Conservation (phyloP, 2,888 invertebrate species). For the Rosalia funebris region DNA sequence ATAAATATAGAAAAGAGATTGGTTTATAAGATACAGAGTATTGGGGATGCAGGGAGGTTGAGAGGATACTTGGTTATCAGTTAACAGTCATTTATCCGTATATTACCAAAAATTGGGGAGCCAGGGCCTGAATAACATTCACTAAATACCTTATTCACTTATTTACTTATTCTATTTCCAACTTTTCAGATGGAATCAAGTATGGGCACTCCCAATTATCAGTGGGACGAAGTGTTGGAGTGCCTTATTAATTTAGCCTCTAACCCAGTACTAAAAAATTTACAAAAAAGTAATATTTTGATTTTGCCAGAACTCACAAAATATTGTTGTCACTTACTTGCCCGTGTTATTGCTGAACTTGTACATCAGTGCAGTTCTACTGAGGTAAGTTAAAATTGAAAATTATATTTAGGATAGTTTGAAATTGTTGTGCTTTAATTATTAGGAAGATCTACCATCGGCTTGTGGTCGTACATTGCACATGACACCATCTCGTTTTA, state of each 20-base stretch:
- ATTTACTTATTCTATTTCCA: too few species aligned
- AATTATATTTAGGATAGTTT: too few species aligned
- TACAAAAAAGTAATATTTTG: conserved; percentile 64
- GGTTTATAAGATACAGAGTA: too few species aligned
- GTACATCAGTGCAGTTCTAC: conserved; percentile 82
- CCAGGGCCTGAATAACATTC: too few species aligned
- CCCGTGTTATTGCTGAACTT: conserved; percentile 88
- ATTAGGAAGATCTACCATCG: conserved; percentile 75
- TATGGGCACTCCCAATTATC: conserved; percentile 57
- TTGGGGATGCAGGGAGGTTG: too few species aligned
- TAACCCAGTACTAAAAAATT: conserved; percentile 75
- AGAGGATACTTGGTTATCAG: too few species aligned
- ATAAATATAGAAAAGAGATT: too few species aligned
- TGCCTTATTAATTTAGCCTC: conserved; percentile 84
- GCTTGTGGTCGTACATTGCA: conserved; percentile 81
- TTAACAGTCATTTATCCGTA: too few species aligned
- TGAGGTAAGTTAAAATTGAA: conserved; percentile 69
- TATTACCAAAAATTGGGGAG: too few species aligned
- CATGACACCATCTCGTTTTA: conserved; percentile 89
- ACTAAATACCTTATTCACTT: too few species aligned
- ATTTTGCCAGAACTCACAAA: conserved; percentile 55
- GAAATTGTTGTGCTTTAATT: too few species aligned
- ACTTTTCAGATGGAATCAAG: conserved; percentile 61
- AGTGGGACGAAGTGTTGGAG: conserved; percentile 78
- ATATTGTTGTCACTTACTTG: conserved; percentile 80